These are phyloP conservation scores for Sinelater perroti DNA, from an alignment of 2,888 invertebrate species.

Conservation along the genomic window DNA sequence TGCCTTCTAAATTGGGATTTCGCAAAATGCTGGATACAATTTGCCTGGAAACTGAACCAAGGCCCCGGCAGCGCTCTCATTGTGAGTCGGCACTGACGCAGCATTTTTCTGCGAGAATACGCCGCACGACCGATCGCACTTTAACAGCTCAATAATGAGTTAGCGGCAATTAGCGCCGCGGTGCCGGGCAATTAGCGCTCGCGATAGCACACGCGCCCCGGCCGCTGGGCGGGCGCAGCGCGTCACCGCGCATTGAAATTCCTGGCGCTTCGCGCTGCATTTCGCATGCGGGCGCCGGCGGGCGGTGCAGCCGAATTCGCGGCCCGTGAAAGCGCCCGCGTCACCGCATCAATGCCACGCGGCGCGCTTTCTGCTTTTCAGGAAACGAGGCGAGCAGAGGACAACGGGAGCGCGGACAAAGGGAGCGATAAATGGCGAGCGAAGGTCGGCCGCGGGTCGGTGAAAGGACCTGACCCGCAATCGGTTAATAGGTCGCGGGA, in stretches of 20 bases:
- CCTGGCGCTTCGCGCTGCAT: background rate
- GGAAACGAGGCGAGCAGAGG: background rate
- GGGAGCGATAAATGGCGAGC: constrained; percentile 42
- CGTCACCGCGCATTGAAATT: constrained; percentile 2
- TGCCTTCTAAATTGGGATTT: too few species aligned
- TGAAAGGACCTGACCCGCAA: constrained; percentile 47
- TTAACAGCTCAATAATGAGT: background rate
- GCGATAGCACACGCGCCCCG: constrained; percentile 1
- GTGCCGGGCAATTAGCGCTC: background rate
- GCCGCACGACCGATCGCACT: background rate
- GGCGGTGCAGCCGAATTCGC: background rate
- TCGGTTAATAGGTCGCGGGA: constrained; percentile 30
- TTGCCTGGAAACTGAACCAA: too few species aligned
- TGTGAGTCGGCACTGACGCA: too few species aligned
- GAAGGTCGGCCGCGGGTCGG: constrained; percentile 45
- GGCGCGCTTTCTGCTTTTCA: background rate
- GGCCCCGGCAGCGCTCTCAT: too few species aligned
- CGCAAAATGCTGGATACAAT: too few species aligned
- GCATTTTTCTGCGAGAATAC: too few species aligned
- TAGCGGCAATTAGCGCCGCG: constrained; percentile 1
- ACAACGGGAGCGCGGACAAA: constrained; percentile 24
- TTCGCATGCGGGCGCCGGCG: background rate
- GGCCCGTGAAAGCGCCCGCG: background rate
- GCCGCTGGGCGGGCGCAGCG: background rate
- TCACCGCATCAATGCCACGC: too few species aligned